Percentiles rank a stretch among this genome's conserved stretches.
phyloP scores from a whole-genome alignment of 2,888 invertebrate species.

The Psylliodes chrysocephalus region DNA sequence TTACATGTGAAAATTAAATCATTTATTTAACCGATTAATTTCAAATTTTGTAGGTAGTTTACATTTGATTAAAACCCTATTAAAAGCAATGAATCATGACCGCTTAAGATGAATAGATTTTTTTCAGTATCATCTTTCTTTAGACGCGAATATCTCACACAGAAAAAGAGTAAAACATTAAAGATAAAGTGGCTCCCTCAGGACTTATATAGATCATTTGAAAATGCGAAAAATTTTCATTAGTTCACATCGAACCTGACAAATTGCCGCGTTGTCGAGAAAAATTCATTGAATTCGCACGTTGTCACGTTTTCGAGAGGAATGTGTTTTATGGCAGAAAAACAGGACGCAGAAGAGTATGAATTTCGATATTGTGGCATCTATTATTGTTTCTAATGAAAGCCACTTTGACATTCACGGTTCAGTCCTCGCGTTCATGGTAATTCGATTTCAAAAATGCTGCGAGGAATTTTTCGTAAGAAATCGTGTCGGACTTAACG shows the following conservation, averaged over 20 bases:
- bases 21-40: no score
- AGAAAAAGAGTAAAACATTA: no score
- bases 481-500: slow-evolving; percentile 13
- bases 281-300: slow-evolving; percentile 24
- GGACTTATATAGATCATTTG: background rate
- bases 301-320: slow-evolving; percentile 19
- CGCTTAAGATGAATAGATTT: no score
- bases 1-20: no score
- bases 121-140: no score
- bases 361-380: slow-evolving; percentile 29
- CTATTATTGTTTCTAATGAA: slow-evolving; percentile 35
- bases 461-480: slow-evolving; percentile 32
- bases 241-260: slow-evolving; percentile 5
- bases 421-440: slow-evolving; percentile 27
- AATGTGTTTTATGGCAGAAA: slow-evolving; percentile 17
- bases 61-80: no score
- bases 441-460: slow-evolving; percentile 31
- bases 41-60: no score
- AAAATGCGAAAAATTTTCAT: slow-evolving; percentile 16
- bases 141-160: no score
- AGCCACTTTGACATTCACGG: slow-evolving; percentile 5
- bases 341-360: slow-evolving; percentile 8
- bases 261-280: slow-evolving; percentile 2
- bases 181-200: background rate
- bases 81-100: no score